phyloP scores from a whole-genome alignment of 2,113 vertebrate genomes.

The Tricholaema leucomelas region DNA sequence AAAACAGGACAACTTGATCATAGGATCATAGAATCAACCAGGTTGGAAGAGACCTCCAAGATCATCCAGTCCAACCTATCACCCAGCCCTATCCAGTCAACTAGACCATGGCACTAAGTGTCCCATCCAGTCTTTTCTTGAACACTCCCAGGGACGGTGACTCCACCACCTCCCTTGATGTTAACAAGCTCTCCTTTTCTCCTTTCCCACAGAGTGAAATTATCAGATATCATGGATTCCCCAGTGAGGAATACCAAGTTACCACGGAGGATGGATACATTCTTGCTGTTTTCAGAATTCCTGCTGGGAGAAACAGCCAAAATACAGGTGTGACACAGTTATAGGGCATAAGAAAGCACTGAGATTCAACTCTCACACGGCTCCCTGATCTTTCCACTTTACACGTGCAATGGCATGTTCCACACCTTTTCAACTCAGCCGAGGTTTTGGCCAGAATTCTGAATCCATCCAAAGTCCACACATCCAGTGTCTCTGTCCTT shows the following conservation, averaged over 20 bases:
- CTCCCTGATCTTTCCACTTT: neutral
- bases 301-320: neutral
- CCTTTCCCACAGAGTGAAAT: constrained; percentile 73
- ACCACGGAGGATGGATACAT: constrained; percentile 75
- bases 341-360: neutral
- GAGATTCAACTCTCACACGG: neutral
- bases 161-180: too few species aligned
- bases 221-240: constrained; percentile 72
- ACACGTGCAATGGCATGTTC: neutral
- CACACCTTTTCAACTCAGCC: neutral
- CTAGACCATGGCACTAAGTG: too few species aligned
- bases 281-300: constrained; percentile 75
- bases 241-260: constrained; percentile 73
- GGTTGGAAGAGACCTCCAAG: too few species aligned
- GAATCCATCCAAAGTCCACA: neutral
- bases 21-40: too few species aligned
- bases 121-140: too few species aligned
- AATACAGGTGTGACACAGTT: constrained; percentile 23
- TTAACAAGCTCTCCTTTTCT: neutral
- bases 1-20: neutral
- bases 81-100: too few species aligned
- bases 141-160: too few species aligned
- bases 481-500: neutral
- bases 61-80: too few species aligned
- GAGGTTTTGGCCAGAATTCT: neutral